A percentile compares a stretch with the other conserved stretches of the same genome.
Conservation (phyloP, 2,888 invertebrate genomes). For the Acronicta leporina region DNA sequence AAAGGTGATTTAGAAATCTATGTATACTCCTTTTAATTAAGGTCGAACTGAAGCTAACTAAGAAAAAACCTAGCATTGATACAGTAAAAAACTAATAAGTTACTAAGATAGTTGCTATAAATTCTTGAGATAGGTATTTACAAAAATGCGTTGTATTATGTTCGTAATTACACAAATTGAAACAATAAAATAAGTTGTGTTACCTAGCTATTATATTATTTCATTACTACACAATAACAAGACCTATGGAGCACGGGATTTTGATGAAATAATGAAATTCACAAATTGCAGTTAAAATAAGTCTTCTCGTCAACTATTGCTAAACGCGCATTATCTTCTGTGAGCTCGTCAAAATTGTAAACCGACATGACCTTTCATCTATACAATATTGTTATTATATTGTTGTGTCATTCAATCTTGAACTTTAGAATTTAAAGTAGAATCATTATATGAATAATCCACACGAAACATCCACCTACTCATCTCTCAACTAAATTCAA, state of each 20-base stretch:
- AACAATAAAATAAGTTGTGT: no score
- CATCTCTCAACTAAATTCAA: conserved; percentile 8
- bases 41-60: background rate
- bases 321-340: conserved; percentile 13
- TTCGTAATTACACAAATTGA: no score
- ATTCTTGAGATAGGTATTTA: no score
- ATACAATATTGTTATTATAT: conserved; percentile 39
- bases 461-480: conserved; percentile 15
- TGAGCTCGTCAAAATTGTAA: conserved; percentile 38
- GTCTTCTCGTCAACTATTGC: conserved; percentile 6
- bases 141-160: no score
- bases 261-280: background rate
- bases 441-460: conserved; percentile 34
- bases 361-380: conserved; percentile 39
- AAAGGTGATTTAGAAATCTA: conserved; percentile 18
- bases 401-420: conserved; percentile 47
- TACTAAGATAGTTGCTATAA: no score
- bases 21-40: background rate
- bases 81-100: no score
- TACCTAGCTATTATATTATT: no score
- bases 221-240: no score
- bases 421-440: conserved; percentile 37
- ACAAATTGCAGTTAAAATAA: conserved; percentile 7
- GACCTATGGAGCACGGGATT: no score
- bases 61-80: background rate